Base-by-base conservation (phyloP, 1,140 invertebrate species). In the Drosophila persimilis region DNA sequence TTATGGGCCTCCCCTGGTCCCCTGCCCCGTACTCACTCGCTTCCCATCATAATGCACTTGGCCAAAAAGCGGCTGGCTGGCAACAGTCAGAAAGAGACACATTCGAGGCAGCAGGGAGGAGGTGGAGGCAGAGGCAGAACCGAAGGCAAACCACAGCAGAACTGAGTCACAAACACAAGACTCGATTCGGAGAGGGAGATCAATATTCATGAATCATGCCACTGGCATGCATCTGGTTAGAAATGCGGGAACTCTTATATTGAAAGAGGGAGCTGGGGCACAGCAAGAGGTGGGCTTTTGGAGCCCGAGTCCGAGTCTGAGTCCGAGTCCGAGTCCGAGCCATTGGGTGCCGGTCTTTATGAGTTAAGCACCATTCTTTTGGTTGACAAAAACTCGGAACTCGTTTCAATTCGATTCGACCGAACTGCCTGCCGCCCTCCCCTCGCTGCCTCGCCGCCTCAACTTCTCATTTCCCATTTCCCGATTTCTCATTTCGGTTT, bases 151-250 rank as follows among this genome's bases (percentile, higher is more conserved):
- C 31, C 31, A 35, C 31, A 35, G 9, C 29, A 20, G 3, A 66
- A 67, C 66, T 70, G 66, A 70, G 66, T 70, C 66, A 69, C 63
- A 48, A 51, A 69, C 52, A 39, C 50, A 29, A 66, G 24, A 56
- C 35, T 35, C 63, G 57, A 48, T 57, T 35, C 7, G 43, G 50
- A 56, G 64, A 69, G 63, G 39, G 69, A 73, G 51, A 55, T 73
- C 69, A 73, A 73, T 73, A 73, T 73, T 73, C 79, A 78, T 81
- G 78, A 81, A 78, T 81, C 78, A 81, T 83, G 69, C 47, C 58
- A 83, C 60, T 77, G 78, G 78, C 62, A 80, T 83, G 78, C 66
- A 70, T 70, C 65, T 70, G 66, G 63, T 57, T 57, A 57, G 63
- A 64, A 69, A 70, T 69, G 64, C 35, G 35, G 35, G 4, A 13